phyloP scores from a whole-genome alignment of 2,113 vertebrate species.

The Crypturellus undulatus region DNA sequence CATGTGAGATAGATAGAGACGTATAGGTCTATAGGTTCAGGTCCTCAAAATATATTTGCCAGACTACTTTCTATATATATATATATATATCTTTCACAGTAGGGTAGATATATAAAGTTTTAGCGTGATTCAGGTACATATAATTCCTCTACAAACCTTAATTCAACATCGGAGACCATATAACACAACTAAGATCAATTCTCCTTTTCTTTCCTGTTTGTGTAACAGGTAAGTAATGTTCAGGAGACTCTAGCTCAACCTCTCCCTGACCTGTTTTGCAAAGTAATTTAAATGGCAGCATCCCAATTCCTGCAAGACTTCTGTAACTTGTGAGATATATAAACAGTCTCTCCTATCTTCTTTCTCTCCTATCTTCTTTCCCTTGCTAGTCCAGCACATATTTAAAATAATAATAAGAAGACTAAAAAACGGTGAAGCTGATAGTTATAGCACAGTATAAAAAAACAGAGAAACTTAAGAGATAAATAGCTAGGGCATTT shows the following conservation, averaged over 20 bases:
- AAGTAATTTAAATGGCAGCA: neutral
- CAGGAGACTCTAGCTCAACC: neutral
- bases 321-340: neutral
- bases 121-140: neutral
- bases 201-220: neutral
- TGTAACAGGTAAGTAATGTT: neutral
- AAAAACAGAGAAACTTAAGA: neutral
- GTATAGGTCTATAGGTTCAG: neutral
- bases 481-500: neutral
- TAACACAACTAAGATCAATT: neutral
- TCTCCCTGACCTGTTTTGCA: neutral
- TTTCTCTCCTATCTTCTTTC: neutral
- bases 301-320: neutral
- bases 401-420: neutral
- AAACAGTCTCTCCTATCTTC: neutral
- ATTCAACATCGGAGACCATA: neutral
- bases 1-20: neutral
- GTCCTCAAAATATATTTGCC: neutral
- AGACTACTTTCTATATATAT: neutral
- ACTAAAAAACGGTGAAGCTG: neutral
- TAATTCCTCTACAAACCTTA: neutral
- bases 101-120: neutral
- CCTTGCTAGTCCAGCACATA: neutral
- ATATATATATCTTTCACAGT: neutral
- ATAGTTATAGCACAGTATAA: neutral